Evolutionary conservation across 2,888 invertebrate genomes (phyloP).

Genomic region (Torymus texanus): DNA sequence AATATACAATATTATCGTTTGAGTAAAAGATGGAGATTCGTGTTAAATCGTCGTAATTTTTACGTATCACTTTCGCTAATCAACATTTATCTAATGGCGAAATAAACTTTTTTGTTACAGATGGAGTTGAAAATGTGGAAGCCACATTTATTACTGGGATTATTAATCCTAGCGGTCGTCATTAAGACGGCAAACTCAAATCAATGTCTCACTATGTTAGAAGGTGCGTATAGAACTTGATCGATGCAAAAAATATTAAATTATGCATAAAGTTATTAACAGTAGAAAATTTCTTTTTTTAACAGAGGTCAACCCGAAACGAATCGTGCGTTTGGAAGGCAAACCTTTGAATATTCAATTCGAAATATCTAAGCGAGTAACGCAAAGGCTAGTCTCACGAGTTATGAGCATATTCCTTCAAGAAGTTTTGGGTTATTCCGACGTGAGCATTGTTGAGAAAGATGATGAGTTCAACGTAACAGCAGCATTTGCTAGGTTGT

Average conservation of each 20-base stretch:
- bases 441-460: constrained; percentile 72
- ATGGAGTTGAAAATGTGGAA: constrained; percentile 64
- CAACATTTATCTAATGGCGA: no score
- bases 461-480: constrained; percentile 75
- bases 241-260: not conserved
- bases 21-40: no score
- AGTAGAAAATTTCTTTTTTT: constrained; percentile 36
- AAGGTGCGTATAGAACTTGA: constrained; percentile 60
- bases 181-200: constrained; percentile 61
- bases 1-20: no score
- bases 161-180: constrained; percentile 61
- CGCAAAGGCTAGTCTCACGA: constrained; percentile 78
- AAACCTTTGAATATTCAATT: constrained; percentile 75
- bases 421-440: constrained; percentile 76
- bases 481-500: constrained; percentile 71
- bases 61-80: no score
- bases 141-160: constrained; percentile 59
- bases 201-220: constrained; percentile 66
- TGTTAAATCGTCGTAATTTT: no score
- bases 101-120: constrained; percentile 26
- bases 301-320: constrained; percentile 77
- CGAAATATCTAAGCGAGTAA: constrained; percentile 77
- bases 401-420: constrained; percentile 79
- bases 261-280: not conserved
- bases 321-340: constrained; percentile 73